Evolutionary conservation across 2,888 invertebrate species (phyloP), one percentile per base, ranked within the genome.

Genomic region (Argyresthia albistria): DNA sequence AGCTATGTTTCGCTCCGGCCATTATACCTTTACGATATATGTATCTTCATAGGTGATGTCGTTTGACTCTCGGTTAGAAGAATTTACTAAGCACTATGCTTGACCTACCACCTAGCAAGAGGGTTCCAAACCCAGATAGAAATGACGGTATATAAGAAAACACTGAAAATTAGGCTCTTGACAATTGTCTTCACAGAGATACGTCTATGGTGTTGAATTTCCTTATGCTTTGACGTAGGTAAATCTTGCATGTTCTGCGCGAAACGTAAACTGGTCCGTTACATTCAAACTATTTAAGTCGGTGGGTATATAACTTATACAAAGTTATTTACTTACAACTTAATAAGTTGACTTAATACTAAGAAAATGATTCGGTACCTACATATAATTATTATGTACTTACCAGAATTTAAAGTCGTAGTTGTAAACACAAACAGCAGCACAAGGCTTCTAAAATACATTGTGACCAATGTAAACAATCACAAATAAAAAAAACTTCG

Each of bases 371-470:
- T 48, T 36, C 35, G 8, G 36, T 9, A 43, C 3, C 12, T 12
- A 43, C 8, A 12, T 15, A 45, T 14, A 45, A 15, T 15, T 14
- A 45, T 14, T 15, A 14, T 12, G 10, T 8, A 50, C 50, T 50
- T 25, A 50, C 50, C 50, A n/a, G 43, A 35, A 50, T 50, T 42
- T 43, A 42, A 10, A 15, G 35, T 8, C 12, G 16, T 35, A n/a
- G 8, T 11, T 9, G 43, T 15, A 12, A 50, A 42, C 16, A 50
- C n/a, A 50, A 50, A 50, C 42, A 50, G 25, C 11, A 50, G 10
- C n/a, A 50, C 10, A 25, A 43, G 4, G 16, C 42, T 43, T 16
- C 50, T n/a, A 10, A 50, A 50, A 50, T 50, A 43, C 50, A 50
- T 50, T 8, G 36, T 48, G 47, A 48, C 9, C 14, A 4, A 48